Percentiles rank a stretch among this genome's conserved stretches.
Evolutionary conservation across 2,113 vertebrate genomes (phyloP).

Genomic region (Cyphomyrus discorhynchus): DNA sequence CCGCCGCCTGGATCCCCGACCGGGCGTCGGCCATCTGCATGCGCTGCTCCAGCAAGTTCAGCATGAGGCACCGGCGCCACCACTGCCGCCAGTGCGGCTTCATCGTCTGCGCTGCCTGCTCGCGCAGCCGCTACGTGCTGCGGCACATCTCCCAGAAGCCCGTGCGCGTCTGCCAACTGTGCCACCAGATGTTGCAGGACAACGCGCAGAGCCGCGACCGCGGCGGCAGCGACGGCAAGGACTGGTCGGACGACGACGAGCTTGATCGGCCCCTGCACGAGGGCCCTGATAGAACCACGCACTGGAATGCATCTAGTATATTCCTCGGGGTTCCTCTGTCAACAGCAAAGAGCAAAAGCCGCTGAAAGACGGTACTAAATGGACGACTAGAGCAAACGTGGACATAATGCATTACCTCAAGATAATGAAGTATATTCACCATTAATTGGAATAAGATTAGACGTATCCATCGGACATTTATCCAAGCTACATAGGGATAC

Average conservation of each 20-base stretch:
- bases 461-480: not conserved
- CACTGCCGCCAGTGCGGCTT: slow-evolving; percentile 86
- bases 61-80: slow-evolving; percentile 68
- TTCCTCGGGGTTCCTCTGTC: not conserved
- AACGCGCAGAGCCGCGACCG: not conserved
- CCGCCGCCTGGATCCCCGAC: slow-evolving; percentile 78
- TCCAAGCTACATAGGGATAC: not conserved
- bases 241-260: slow-evolving; percentile 3
- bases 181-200: slow-evolving; percentile 57
- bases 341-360: not conserved
- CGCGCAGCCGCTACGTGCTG: slow-evolving; percentile 66
- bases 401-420: not conserved
- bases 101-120: slow-evolving; percentile 75
- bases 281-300: slow-evolving; percentile 53
- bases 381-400: not conserved
- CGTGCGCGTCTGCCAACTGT: slow-evolving; percentile 68
- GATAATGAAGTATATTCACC: not conserved
- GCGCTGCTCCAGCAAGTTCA: slow-evolving; percentile 77
- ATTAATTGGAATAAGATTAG: not conserved
- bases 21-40: slow-evolving; percentile 77
- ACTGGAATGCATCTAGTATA: not conserved
- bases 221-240: slow-evolving; percentile 21
- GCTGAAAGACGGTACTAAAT: not conserved
- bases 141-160: slow-evolving; percentile 67
- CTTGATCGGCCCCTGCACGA: slow-evolving; percentile 27